Evolutionary conservation across 2,797 vertebrate species (phyloP), one percentile per base, ranked within the genome.

Genomic region (Platalea minor): DNA sequence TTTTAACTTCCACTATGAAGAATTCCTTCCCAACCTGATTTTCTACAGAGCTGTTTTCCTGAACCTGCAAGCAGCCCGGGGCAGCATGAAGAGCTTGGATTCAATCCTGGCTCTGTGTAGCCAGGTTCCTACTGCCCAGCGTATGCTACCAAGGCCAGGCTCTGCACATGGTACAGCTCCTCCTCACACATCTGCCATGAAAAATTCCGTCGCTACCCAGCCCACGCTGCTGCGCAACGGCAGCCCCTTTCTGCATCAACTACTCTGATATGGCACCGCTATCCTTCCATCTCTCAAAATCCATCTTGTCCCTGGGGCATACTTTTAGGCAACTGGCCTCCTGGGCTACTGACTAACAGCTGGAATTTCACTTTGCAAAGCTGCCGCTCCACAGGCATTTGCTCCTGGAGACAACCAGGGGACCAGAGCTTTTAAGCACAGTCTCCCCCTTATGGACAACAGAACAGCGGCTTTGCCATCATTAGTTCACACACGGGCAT

Each of bases 301-400:
- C 5, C 13, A 33, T 29, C 81, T 61, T 41, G 37, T 72, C 93
- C 31, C 77, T 26, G 19, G 16, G 57, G 53, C 26, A 64, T 10
- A 20, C 17, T 94, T 89, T 43, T 13, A 87, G n/a, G 45, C 64
- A 93, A 95, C 46, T 37, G 31, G 37, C 13, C 94, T 80, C 89
- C 70, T 70, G 79, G 65, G 88, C 72, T 92, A 41, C 29, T 17
- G n/a, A 70, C 31, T 60, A 87, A 70, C 75, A 91, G 75, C 81
- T 80, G 85, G 53, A 93, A 91, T 84, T 87, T 88, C 68, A 78
- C 50, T 95, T 91, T 43, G 64, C 80, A 89, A 78, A 81, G 84
- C 74, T 89, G 63, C 18, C 46, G n/a, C 51, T 91, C 83, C 33
- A 39, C 25, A 8, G 23, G 77, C 86, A 48, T 64, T 74, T 53